Evolutionary conservation across 2,113 vertebrate genomes (phyloP).

Genomic region (Oreochromis tanganicae): DNA sequence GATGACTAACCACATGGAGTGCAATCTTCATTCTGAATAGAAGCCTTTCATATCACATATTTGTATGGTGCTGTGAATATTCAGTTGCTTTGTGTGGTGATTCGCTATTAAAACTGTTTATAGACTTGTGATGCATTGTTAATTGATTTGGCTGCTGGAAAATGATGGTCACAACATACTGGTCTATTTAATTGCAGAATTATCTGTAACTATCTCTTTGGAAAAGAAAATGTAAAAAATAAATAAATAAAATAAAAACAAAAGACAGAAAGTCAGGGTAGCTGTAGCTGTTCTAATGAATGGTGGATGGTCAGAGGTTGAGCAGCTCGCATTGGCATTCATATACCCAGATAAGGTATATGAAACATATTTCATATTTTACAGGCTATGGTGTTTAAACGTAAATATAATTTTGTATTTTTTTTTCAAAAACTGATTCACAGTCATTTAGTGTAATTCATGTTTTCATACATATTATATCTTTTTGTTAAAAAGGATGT

Average conservation of each 20-base stretch:
- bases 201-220: background rate
- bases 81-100: background rate
- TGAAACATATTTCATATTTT: background rate
- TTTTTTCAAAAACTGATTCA: background rate
- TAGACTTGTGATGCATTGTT: background rate
- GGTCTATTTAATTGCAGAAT: background rate
- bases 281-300: background rate
- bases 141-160: background rate
- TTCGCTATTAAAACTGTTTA: background rate
- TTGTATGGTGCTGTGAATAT: background rate
- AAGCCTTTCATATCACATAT: background rate
- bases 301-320: background rate
- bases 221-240: background rate
- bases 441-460: background rate
- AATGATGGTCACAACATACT: background rate
- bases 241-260: background rate
- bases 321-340: background rate
- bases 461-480: background rate
- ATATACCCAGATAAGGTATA: background rate
- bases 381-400: background rate
- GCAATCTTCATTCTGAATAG: background rate
- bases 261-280: accelerated
- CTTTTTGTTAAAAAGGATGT: background rate
- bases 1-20: background rate
- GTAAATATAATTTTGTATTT: background rate